These are phyloP conservation scores for Pocillopora grandis DNA, from an alignment of 92 coral and sea anemone species.

Conservation along the genomic window DNA sequence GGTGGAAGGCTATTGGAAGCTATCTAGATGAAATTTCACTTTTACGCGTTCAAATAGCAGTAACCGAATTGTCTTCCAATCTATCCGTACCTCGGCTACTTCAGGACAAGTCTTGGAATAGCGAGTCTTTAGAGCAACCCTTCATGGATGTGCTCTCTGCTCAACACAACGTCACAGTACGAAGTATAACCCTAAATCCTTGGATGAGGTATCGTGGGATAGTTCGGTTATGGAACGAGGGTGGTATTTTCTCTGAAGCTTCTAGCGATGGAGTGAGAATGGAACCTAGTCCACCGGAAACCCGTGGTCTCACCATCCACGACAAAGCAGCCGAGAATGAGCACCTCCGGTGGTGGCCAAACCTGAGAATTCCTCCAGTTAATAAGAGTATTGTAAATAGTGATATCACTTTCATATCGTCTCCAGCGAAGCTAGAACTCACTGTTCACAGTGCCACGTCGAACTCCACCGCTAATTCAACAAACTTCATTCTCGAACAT, in stretches of 20 bases:
- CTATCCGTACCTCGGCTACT: slow-evolving; percentile 35
- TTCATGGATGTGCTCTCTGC: slow-evolving; percentile 62
- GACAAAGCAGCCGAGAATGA: slow-evolving; percentile 62
- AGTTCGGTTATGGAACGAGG: slow-evolving; percentile 57
- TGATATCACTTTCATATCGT: slow-evolving; percentile 57
- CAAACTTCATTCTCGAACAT: slow-evolving; percentile 42
- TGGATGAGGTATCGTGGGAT: slow-evolving; percentile 75
- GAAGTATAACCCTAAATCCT: slow-evolving; percentile 53
- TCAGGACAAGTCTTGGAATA: slow-evolving; percentile 48
- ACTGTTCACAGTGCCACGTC: slow-evolving; percentile 30
- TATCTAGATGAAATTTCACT: slow-evolving; percentile 43
- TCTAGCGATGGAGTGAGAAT: slow-evolving; percentile 62
- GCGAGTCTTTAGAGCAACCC: slow-evolving; percentile 56
- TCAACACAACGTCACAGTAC: slow-evolving; percentile 47
- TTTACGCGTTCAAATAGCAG: slow-evolving; percentile 61
- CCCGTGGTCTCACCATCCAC: slow-evolving; percentile 45
- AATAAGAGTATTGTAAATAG: slow-evolving; percentile 46
- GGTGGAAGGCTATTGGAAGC: slow-evolving; percentile 51
- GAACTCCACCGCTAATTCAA: slow-evolving; percentile 28
- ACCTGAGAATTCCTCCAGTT: slow-evolving; percentile 51
- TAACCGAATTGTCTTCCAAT: slow-evolving; percentile 44
- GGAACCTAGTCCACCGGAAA: slow-evolving; percentile 71
- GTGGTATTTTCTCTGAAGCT: slow-evolving; percentile 55
- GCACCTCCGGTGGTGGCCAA: slow-evolving; percentile 64
- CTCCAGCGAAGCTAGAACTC: slow-evolving; percentile 49